Percentiles rank a stretch among this genome's conserved stretches.
phyloP scores from a whole-genome alignment of 2,888 invertebrate genomes.

The Rhamphomyia laevipes region DNA sequence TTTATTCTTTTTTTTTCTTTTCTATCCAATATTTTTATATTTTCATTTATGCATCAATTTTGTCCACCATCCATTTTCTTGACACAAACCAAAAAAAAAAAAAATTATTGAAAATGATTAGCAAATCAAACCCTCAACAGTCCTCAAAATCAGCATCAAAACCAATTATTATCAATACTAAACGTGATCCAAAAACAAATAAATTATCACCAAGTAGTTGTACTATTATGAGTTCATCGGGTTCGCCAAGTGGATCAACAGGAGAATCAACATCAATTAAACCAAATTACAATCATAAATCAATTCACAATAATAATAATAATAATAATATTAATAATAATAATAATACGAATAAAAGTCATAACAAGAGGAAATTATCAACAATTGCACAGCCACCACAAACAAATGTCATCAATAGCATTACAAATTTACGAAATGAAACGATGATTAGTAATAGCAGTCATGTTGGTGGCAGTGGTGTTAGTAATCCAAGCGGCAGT shows the following conservation, averaged over 20 bases:
- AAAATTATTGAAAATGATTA: not conserved
- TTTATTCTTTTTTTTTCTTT: too few relatives aligned
- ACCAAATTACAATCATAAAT: constrained; percentile 6
- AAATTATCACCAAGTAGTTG: constrained; percentile 8
- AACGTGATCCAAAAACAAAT: constrained; percentile 5
- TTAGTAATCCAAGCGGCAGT: too few relatives aligned
- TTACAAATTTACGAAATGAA: constrained; percentile 7
- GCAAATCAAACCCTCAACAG: constrained; percentile 1
- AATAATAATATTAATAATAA: not conserved
- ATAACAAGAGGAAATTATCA: not conserved
- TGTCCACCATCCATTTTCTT: too few relatives aligned
- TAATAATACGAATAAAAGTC: not conserved
- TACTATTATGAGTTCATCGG: constrained; percentile 11
- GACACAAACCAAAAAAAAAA: not conserved
- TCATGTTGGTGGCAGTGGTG: not conserved
- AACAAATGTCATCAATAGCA: not conserved
- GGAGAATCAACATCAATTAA: not conserved
- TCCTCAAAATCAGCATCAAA: constrained; percentile 4
- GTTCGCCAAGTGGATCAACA: constrained; percentile 8
- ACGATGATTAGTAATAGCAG: constrained; percentile 2
- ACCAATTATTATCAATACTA: constrained; percentile 5
- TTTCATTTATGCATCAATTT: too few relatives aligned
- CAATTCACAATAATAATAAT: not conserved
- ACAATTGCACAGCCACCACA: not conserved
- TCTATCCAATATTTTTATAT: too few relatives aligned